Evolutionary conservation across 2,888 invertebrate species (phyloP).

Genomic region (Acleris emargana): DNA sequence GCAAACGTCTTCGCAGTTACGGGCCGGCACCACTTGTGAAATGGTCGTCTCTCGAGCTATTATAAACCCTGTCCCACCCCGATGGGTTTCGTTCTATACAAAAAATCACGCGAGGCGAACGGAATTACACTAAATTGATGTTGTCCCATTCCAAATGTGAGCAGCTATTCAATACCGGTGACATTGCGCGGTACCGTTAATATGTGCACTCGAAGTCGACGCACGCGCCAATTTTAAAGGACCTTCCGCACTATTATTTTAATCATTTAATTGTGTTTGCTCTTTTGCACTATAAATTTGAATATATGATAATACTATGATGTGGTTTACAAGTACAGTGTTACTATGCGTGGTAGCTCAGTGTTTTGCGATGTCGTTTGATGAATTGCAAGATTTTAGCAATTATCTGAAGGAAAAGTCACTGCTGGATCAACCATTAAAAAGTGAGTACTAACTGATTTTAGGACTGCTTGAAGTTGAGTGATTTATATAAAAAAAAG

Average conservation of each 20-base stretch:
- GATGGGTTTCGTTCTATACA: constrained; percentile 71
- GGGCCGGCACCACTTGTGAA: constrained; percentile 74
- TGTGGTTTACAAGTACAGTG: constrained; percentile 55
- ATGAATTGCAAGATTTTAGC: constrained; percentile 73
- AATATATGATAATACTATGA: constrained; percentile 50
- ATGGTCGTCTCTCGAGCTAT: constrained; percentile 81
- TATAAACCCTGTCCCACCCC: constrained; percentile 73
- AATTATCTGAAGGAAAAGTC: constrained; percentile 71
- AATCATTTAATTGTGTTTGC: neutral
- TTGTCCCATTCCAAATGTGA: constrained; percentile 34
- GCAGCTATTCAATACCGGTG: constrained; percentile 26
- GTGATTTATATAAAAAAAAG: neutral
- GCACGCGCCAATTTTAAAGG: neutral
- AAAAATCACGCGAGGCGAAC: constrained; percentile 63
- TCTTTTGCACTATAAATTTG: neutral
- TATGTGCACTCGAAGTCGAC: constrained; percentile 4
- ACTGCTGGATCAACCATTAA: constrained; percentile 69
- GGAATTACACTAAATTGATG: constrained; percentile 41
- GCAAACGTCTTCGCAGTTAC: constrained; percentile 71
- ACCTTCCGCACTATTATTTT: neutral
- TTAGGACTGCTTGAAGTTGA: constrained; percentile 2
- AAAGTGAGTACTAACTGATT: constrained; percentile 61
- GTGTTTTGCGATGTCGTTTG: constrained; percentile 64
- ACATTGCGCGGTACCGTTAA: constrained; percentile 17
- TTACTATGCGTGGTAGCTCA: constrained; percentile 57